A percentile compares a stretch with the other conserved stretches of the same genome.
phyloP scores from a whole-genome alignment of 1,140 invertebrate species.

The Homarus americanus region DNA sequence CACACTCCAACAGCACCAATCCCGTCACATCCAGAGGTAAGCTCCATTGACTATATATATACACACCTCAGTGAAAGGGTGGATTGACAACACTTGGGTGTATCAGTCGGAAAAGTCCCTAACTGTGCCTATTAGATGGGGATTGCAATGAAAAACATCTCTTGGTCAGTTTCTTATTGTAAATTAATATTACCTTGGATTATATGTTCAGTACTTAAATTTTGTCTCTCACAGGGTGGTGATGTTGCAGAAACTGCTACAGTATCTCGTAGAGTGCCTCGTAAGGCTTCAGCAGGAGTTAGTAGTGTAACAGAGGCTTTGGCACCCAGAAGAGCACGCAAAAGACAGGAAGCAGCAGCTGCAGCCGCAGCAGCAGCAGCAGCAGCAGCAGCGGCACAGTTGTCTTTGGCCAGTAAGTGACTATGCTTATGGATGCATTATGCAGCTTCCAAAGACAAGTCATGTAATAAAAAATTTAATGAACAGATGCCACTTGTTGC shows the following conservation, averaged over 20 bases:
- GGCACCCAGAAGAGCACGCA: constrained; percentile 60
- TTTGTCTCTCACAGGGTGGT: not conserved
- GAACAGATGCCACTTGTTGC: no score
- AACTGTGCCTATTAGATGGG: no score
- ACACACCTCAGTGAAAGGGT: no score
- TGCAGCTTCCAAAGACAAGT: no score
- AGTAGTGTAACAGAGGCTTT: constrained; percentile 63
- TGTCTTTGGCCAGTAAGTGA: constrained; percentile 12
- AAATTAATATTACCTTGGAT: no score
- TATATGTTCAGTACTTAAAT: not conserved
- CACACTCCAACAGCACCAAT: constrained; percentile 40
- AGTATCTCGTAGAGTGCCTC: constrained; percentile 59
- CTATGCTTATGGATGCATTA: no score
- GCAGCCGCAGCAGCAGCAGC: constrained; percentile 45
- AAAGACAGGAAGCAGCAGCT: constrained; percentile 60
- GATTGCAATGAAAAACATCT: no score
- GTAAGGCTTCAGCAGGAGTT: constrained; percentile 64
- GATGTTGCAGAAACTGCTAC: constrained; percentile 54
- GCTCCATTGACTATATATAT: no score
- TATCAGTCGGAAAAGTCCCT: no score
- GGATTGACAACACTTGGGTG: no score
- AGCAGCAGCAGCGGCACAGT: not conserved
- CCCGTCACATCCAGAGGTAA: constrained; percentile 54
- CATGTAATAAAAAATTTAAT: no score
- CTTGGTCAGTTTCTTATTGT: no score